Base-by-base conservation (phyloP, 2,113 vertebrate species). In the Melanostigma gelatinosum region DNA sequence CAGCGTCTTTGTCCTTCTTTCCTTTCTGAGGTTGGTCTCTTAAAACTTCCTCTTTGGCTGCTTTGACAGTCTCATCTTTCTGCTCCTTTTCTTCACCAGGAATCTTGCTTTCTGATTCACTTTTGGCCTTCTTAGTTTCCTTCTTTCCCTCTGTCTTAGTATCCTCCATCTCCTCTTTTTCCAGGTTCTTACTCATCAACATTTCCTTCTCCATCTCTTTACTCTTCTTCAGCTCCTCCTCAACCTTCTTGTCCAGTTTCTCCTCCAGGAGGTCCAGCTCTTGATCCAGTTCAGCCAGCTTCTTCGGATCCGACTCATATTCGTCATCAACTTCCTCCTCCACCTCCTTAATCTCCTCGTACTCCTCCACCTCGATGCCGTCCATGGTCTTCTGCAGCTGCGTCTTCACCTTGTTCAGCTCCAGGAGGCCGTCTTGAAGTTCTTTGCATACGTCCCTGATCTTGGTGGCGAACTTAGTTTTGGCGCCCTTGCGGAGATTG, bases 311-410 rank as follows among this genome's bases (percentile, higher is more conserved):
- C 0, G 87, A 90, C 79, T 89, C 91, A 1, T 87, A 62, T 0
- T 91, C 82, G 0, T 92, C 90, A 0, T 93, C 88, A 0, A 90
- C 88, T 27, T 93, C 91, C 54, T 76, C 91, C 79, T 93, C 94
- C 46, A 93, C 89, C 67, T 94, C 93, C 52, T 88, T 40, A 0
- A 89, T 71, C 70, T 93, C 89, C 79, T 94, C 94, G 10, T 82
- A 91, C 87, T 93, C 92, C 77, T 93, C 94, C 84, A 94, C 79
- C 79, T 94, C 94, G 11, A 93, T 93, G 68, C 93, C 93, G 1
- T 94, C 94, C 93, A 95, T 95, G 40, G 92, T 94, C 76, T 92
- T 93, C 85, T 94, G 93, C 84, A 95, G 89, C 60, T 92, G 88
- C 0, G 58, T 87, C 79, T 94, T 94, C 20, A 95, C 93, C 68